Base-by-base conservation (phyloP, 1,140 invertebrate genomes). In the Achatina immaculata region DNA sequence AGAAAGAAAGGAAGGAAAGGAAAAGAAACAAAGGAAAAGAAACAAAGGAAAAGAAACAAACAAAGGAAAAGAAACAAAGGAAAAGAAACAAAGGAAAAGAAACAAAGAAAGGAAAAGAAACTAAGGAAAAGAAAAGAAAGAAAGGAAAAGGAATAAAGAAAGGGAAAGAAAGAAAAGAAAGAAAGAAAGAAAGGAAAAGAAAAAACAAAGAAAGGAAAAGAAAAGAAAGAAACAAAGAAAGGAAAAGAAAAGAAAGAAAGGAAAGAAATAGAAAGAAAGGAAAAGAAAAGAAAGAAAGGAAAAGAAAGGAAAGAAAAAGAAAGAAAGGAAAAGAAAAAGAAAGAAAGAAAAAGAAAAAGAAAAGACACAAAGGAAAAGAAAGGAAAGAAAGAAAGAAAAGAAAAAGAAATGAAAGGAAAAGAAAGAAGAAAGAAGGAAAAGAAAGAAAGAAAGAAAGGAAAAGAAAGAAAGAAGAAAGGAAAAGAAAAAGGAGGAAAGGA, bases 141-240 rank as follows among this genome's bases (percentile, higher is more conserved):
- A 74, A 34, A 48, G 72, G 43, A n/a, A 51, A 34, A 74, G 38
- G 43, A 48, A 34, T 28, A 48, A 40, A 14, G 45, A n/a, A 34
- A 48, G 72, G 9, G 45, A n/a, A 34, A 48, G 72, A 74, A n/a
- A 51, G 45, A 74, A 42, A 48, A 45, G 45, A n/a, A 40, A 19
- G 1, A 34, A 19, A n/a, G 9, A 40, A 43, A 14, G 19, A 45
- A 9, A 48, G 45, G 19, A 11, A 48, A 19, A 48, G 7, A 19
- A 48, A 19, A 11, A 19, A 19, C 45, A 19, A 48, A 19, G 42
- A 9, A 74, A n/a, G 43, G 45, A 51, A 24, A 74, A 42, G 43
- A 3, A 34, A 34, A 42, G 72, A 74, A 24, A 34, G 45, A 74
- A n/a, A 74, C 36, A 74, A 24, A 34, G 34, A 48, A n/a, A 48